These are phyloP conservation scores for Acrossocheilus wenchowensis DNA, from an alignment of 2,797 vertebrate species.

Conservation along the genomic window DNA sequence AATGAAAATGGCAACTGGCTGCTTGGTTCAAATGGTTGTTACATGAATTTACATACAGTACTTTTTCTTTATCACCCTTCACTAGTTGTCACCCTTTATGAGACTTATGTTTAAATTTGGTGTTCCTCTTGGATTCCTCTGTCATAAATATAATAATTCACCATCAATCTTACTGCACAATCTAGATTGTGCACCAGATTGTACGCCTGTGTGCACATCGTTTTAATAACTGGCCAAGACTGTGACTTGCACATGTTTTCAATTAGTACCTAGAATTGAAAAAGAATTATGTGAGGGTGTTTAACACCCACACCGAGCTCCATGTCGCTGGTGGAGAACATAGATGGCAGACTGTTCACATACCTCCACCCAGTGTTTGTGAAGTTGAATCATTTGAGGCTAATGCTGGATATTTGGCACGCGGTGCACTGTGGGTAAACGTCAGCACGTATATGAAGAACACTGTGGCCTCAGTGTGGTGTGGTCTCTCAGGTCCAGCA, in stretches of 20 bases:
- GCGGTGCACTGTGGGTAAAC: slow-evolving; percentile 34
- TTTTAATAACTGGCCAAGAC: slow-evolving; percentile 41
- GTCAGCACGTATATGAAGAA: slow-evolving; percentile 49
- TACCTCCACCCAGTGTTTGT: slow-evolving; percentile 21
- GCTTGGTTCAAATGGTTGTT: neutral
- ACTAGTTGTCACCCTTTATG: neutral
- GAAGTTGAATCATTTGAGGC: slow-evolving; percentile 37
- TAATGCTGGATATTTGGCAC: slow-evolving; percentile 49
- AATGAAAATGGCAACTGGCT: neutral
- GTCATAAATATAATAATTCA: neutral
- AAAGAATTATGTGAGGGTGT: slow-evolving; percentile 75
- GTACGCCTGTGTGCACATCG: neutral
- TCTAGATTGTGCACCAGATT: slow-evolving; percentile 3
- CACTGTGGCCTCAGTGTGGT: slow-evolving; percentile 50
- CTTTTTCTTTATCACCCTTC: neutral
- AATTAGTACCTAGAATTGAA: slow-evolving; percentile 74
- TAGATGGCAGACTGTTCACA: slow-evolving; percentile 16
- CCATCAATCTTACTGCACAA: neutral
- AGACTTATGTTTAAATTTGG: neutral
- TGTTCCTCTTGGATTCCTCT: neutral
- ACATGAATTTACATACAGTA: neutral
- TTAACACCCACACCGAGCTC: slow-evolving; percentile 74
- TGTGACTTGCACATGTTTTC: slow-evolving; percentile 71
- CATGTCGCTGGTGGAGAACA: slow-evolving; percentile 59
- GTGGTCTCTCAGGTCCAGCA: slow-evolving; percentile 50